phyloP scores from a whole-genome alignment of 2,113 vertebrate genomes.

The Pteropus alecto region DNA sequence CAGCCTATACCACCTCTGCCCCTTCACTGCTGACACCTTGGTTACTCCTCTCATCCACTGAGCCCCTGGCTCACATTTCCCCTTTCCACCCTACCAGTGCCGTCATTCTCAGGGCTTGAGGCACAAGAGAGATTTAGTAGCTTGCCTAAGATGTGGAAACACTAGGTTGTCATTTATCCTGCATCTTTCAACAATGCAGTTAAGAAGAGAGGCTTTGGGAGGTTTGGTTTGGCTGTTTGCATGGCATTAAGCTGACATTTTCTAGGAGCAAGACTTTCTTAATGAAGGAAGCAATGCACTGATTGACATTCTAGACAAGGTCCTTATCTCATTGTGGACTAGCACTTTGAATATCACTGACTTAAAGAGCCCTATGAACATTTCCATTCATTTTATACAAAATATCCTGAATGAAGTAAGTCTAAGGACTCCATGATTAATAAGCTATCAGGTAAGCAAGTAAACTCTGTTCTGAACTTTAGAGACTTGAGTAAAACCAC shows the following conservation, averaged over 20 bases:
- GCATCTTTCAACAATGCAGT: background rate
- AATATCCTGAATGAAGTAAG: background rate
- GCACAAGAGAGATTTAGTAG: background rate
- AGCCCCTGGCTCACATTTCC: background rate
- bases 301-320: background rate
- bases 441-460: background rate
- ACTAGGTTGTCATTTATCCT: background rate
- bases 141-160: background rate
- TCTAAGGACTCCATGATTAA: background rate
- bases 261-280: background rate
- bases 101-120: accelerated
- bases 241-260: background rate
- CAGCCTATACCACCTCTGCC: background rate
- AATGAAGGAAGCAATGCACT: background rate
- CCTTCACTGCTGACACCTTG: background rate
- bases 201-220: background rate
- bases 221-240: background rate
- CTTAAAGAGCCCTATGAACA: background rate
- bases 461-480: background rate
- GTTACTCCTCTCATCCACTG: background rate
- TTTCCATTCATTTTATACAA: background rate
- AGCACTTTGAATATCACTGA: background rate
- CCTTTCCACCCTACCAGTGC: accelerated
- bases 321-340: background rate
- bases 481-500: background rate